A percentile compares a stretch with the other conserved stretches of the same genome.
Conservation (phyloP, 2,888 invertebrate species). For the Parasteatoda lunata region DNA sequence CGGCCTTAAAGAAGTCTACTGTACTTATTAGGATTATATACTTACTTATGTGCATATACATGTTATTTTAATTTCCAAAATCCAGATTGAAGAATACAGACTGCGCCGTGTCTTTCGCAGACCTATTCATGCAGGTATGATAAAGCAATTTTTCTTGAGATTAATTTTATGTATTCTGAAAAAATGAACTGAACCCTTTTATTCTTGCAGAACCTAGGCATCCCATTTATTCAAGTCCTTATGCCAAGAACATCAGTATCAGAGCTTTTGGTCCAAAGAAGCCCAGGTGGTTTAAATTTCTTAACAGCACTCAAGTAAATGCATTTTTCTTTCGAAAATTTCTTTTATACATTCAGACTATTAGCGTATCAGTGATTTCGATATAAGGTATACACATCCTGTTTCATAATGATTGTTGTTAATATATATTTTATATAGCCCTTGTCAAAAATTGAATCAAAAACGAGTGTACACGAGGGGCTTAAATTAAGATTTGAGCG, state of each 20-base stretch:
- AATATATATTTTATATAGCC: no score
- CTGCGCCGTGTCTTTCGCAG: not conserved
- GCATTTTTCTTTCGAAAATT: not conserved
- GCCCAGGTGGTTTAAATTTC: constrained; percentile 38
- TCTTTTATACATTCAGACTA: not conserved
- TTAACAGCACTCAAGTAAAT: constrained; percentile 37
- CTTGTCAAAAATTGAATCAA: no score
- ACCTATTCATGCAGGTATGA: not conserved
- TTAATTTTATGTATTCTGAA: not conserved
- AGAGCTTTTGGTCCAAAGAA: constrained; percentile 47
- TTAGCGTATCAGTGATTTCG: not conserved
- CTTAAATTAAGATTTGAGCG: no score
- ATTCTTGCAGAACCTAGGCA: constrained; percentile 37
- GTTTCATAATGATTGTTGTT: no score
- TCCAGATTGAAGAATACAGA: not conserved
- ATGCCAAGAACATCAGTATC: constrained; percentile 24
- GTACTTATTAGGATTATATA: no score
- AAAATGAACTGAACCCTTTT: not conserved
- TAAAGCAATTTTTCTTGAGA: not conserved
- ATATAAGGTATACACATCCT: no score
- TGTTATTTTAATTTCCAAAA: no score
- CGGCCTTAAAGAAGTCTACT: no score
- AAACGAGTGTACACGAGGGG: no score
- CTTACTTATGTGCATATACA: no score
- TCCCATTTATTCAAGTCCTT: constrained; percentile 53